Percentiles rank a stretch among this genome's conserved stretches.
Evolutionary conservation across 2,888 invertebrate species (phyloP).

Genomic region (Plagiodera versicolora): DNA sequence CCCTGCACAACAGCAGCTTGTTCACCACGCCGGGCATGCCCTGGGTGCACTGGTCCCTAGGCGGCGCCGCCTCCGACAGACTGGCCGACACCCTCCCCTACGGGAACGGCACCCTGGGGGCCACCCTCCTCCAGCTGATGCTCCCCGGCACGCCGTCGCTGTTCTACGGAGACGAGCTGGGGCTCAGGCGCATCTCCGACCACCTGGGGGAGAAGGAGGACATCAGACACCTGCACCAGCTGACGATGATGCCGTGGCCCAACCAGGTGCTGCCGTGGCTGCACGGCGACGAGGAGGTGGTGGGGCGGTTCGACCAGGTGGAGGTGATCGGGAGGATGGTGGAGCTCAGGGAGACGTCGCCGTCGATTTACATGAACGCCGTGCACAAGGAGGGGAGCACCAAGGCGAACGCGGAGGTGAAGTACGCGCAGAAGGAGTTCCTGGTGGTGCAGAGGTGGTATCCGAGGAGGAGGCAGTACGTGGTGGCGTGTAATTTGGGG

Average conservation of each 20-base stretch:
- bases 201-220: conserved; percentile 62
- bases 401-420: conserved; percentile 69
- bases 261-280: conserved; percentile 65
- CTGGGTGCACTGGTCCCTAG: conserved; percentile 81
- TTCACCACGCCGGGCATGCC: conserved; percentile 66
- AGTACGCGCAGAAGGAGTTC: conserved; percentile 63
- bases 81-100: conserved; percentile 60
- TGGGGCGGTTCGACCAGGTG: conserved; percentile 58
- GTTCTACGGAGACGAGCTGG: conserved; percentile 92
- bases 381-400: conserved; percentile 67
- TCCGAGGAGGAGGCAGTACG: conserved; percentile 76
- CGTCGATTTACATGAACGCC: conserved; percentile 73
- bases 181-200: conserved; percentile 63
- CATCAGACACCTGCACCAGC: conserved; percentile 66
- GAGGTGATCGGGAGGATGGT: conserved; percentile 64
- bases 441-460: conserved; percentile 78
- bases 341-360: conserved; percentile 63
- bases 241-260: conserved; percentile 71
- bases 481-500: conserved; percentile 75
- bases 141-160: conserved; percentile 85
- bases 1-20: conserved; percentile 60
- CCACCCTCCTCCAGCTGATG: conserved; percentile 74
- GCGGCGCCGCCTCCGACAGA: conserved; percentile 65
- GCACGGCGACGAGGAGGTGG: conserved; percentile 57
- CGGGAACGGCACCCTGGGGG: conserved; percentile 68